Evolutionary conservation across 2,797 vertebrate species (phyloP).

Genomic region (Spatula clypeata): DNA sequence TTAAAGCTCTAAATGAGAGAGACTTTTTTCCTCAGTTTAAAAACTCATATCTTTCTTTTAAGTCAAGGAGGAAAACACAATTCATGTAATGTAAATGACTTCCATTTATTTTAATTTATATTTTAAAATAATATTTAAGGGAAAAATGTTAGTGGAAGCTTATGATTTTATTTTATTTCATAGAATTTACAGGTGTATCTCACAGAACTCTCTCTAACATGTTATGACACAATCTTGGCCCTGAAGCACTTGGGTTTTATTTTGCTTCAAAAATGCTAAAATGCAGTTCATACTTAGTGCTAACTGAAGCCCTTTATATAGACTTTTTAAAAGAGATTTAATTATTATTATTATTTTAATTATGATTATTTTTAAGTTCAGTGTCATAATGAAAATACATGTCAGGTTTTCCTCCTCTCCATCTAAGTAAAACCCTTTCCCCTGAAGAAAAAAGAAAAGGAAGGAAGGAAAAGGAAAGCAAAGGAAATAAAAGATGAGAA

Average conservation of each 20-base stretch:
- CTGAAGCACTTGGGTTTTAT: fast-evolving
- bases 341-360: no score
- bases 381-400: neutral
- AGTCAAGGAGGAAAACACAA: fast-evolving
- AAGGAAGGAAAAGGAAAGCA: no score
- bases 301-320: neutral
- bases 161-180: neutral
- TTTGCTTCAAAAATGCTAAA: neutral
- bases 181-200: neutral
- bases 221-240: fast-evolving
- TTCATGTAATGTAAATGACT: neutral
- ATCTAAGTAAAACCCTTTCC: no score
- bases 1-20: neutral
- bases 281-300: fast-evolving
- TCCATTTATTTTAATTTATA: neutral
- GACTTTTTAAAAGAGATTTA: no score
- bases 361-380: neutral
- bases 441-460: no score
- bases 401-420: neutral
- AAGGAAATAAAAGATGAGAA: no score
- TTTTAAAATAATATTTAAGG: neutral
- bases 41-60: fast-evolving
- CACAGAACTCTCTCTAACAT: neutral
- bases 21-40: neutral
- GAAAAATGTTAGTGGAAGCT: neutral